Base-by-base conservation (phyloP, 2,888 invertebrate species). In the Prosopocoilus inquinatus region DNA sequence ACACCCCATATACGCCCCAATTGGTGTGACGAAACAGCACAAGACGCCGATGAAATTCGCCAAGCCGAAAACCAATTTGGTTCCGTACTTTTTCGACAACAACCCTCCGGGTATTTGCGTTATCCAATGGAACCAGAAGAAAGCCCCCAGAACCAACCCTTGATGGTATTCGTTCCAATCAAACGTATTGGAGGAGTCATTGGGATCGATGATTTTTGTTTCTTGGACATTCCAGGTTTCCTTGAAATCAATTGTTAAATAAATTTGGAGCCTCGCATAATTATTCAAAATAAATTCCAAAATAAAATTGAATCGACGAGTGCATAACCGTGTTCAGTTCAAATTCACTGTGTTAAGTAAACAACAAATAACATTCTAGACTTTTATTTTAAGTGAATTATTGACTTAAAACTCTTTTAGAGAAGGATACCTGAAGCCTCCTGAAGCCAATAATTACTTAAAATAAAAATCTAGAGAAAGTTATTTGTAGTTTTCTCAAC, bases 91-190 rank as follows among this genome's bases (percentile, higher is more conserved):
- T 54, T 83, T 81, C 0, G 88, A 86, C 47, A 89, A 67, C 53
- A 86, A 75, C 28, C 89, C 90, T 28, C 89, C 90, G 1, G 89
- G 89, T 33, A 90, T 75, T 75, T 90, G 89, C 0, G 84, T 82
- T 0, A 84, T 45, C 82, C 88, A 87, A 67, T 90, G 88, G 1
- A 88, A 74, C 84, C 87, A 89, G 72, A 86, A 90, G 69, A 87
- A 90, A 0, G 86, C 83, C 0, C 87, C 86, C 51, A 89, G 72
- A 7, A 84, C 79, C 36, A 83, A 65, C 7, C 85, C 84, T 70
- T 86, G 87, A 53, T 85, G 78, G 63, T 84, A 81, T 65, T 85
- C 85, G 67, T 83, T 82, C 88, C 89, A 89, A 13, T 78, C 70
- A 64, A 84, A 75, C 43, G 63, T 63, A 12, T 61, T 57, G 16